phyloP scores from a whole-genome alignment of 2,888 invertebrate species.

The Aradus depressus region DNA sequence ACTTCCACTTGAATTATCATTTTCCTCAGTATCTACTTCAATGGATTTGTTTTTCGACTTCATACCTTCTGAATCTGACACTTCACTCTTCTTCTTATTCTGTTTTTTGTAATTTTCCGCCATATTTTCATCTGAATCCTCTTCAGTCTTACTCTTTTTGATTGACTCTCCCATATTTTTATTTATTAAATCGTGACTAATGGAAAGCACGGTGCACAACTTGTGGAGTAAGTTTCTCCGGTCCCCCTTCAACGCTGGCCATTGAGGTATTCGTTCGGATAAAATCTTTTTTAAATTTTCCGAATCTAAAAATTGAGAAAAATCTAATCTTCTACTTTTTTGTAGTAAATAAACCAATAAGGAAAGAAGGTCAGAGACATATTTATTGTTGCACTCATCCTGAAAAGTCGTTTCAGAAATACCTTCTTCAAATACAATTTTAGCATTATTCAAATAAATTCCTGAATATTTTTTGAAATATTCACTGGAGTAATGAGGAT shows the following conservation, averaged over 20 bases:
- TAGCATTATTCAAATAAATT: background rate
- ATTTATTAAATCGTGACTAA: background rate
- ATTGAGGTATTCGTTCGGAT: background rate
- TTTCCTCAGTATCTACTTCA: no score
- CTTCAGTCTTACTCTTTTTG: background rate
- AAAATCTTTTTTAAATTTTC: constrained; percentile 1
- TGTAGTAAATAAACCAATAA: constrained; percentile 1
- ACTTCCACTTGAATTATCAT: no score
- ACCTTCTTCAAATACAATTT: background rate
- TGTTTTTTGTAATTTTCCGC: constrained; percentile 5
- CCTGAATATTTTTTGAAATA: constrained; percentile 6
- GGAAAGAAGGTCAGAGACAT: constrained; percentile 3
- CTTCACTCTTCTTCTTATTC: constrained; percentile 2
- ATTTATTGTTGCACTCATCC: constrained; percentile 7
- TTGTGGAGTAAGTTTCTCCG: constrained; percentile 7
- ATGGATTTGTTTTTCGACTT: no score
- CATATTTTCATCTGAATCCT: background rate
- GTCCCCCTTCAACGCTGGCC: constrained; percentile 3
- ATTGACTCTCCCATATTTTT: background rate
- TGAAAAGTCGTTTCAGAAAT: background rate
- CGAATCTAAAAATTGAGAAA: background rate
- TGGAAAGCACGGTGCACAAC: background rate
- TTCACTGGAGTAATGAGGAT: constrained; percentile 6
- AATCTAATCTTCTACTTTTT: constrained; percentile 1
- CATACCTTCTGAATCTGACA: no score